Evolutionary conservation across 1,140 invertebrate genomes (phyloP).

Genomic region (Chionoecetes opilio): DNA sequence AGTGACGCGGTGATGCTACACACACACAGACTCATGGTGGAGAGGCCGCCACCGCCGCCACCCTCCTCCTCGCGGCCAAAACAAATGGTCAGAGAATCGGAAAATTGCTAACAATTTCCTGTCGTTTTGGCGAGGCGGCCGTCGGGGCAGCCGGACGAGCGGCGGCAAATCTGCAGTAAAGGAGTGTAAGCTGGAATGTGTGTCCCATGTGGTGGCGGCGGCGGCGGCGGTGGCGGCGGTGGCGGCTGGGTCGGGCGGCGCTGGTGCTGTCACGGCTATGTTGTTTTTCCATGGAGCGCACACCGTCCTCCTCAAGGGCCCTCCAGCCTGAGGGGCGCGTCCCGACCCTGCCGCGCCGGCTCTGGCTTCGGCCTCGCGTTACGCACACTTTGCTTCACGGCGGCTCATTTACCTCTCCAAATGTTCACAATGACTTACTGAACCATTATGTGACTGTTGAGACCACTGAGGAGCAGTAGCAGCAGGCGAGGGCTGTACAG

Average conservation of each 20-base stretch:
- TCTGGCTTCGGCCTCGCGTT: conserved; percentile 51
- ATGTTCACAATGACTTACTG: not conserved
- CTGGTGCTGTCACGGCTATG: conserved; percentile 73
- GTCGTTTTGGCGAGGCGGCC: not conserved
- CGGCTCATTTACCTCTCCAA: not conserved
- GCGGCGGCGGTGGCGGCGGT: not conserved
- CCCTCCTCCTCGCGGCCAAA: not conserved
- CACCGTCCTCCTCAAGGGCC: conserved; percentile 76
- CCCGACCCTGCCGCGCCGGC: conserved; percentile 64
- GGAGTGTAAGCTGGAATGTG: conserved; percentile 68
- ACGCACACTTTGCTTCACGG: not conserved
- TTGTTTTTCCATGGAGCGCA: conserved; percentile 79
- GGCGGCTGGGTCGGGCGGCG: conserved; percentile 49
- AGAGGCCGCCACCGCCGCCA: not conserved
- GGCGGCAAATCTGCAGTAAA: conserved; percentile 43
- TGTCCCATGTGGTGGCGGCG: conserved; percentile 56
- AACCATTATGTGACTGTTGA: not conserved
- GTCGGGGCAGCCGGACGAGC: conserved; percentile 6
- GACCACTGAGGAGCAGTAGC: not conserved
- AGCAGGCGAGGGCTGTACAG: not conserved
- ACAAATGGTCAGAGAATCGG: not conserved
- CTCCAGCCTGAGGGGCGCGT: conserved; percentile 72
- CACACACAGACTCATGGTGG: not conserved
- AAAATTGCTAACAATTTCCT: conserved; percentile 51
- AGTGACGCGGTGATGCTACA: not conserved